Percentiles rank a stretch among this genome's conserved stretches.
Evolutionary conservation across 2,113 vertebrate genomes (phyloP).

Genomic region (Atlantisia rogersi): DNA sequence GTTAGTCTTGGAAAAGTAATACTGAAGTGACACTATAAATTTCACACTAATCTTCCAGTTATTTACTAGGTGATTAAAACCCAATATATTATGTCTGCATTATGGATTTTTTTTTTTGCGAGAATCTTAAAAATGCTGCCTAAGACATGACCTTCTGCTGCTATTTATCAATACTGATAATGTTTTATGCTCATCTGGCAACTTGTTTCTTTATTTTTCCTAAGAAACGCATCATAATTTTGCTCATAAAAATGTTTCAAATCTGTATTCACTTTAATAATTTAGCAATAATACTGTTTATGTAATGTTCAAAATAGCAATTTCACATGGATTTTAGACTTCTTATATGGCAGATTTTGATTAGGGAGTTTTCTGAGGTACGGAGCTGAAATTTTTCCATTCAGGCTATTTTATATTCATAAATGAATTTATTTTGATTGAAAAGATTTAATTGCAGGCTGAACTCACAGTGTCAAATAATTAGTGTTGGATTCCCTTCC

Average conservation of each 20-base stretch:
- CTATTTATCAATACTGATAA: background rate
- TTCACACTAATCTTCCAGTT: background rate
- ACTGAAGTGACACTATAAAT: background rate
- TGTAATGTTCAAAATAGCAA: background rate
- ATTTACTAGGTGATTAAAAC: constrained; percentile 27
- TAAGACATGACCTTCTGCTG: background rate
- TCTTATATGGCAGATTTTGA: background rate
- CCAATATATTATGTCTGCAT: background rate
- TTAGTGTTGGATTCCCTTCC: background rate
- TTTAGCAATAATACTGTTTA: background rate
- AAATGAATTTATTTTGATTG: background rate
- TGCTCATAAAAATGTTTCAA: background rate
- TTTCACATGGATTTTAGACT: background rate
- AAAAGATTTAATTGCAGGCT: background rate
- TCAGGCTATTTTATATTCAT: background rate
- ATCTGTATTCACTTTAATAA: background rate
- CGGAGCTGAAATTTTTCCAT: background rate
- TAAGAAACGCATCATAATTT: background rate
- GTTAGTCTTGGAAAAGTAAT: background rate
- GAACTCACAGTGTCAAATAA: background rate
- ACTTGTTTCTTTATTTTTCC: constrained; percentile 18
- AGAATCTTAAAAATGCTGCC: background rate
- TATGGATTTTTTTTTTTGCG: background rate
- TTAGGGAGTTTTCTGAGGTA: background rate
- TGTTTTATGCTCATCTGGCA: background rate